Conservation (phyloP, 2,888 invertebrate genomes). For the Epistrophe grossulariae region DNA sequence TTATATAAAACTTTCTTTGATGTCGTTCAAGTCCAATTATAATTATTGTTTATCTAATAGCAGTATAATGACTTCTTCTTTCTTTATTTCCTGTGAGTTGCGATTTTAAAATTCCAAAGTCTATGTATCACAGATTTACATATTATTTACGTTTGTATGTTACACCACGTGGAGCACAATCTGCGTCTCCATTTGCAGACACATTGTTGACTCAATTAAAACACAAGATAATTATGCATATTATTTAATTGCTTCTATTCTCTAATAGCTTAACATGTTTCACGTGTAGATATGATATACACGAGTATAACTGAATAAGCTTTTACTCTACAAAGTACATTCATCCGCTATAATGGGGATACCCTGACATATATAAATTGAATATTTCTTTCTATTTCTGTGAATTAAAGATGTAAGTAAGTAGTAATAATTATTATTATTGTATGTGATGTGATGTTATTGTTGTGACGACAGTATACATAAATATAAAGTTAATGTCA, state of each 20-base stretch:
- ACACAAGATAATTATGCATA: slow-evolving; percentile 26
- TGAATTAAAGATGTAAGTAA: neutral
- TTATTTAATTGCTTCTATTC: slow-evolving; percentile 21
- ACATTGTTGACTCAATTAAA: slow-evolving; percentile 21
- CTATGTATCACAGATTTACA: neutral
- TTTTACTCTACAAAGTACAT: slow-evolving; percentile 2
- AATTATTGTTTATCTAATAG: no score
- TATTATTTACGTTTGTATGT: neutral
- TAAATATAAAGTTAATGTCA: slow-evolving; percentile 2
- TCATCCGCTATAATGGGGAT: slow-evolving; percentile 26
- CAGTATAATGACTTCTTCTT: no score
- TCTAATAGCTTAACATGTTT: neutral
- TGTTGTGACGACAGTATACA: neutral
- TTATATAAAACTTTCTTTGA: no score
- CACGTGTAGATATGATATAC: no score
- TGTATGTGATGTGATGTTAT: neutral
- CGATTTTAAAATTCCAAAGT: no score
- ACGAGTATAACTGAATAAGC: slow-evolving; percentile 15
- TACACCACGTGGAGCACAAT: neutral
- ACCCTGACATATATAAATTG: slow-evolving; percentile 36
- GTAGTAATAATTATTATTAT: neutral
- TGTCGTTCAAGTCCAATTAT: no score
- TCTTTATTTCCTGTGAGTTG: no score
- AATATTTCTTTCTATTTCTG: neutral
- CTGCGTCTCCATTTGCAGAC: neutral